Evolutionary conservation across 2,113 vertebrate genomes (phyloP).

Genomic region (Eulemur rufifrons): DNA sequence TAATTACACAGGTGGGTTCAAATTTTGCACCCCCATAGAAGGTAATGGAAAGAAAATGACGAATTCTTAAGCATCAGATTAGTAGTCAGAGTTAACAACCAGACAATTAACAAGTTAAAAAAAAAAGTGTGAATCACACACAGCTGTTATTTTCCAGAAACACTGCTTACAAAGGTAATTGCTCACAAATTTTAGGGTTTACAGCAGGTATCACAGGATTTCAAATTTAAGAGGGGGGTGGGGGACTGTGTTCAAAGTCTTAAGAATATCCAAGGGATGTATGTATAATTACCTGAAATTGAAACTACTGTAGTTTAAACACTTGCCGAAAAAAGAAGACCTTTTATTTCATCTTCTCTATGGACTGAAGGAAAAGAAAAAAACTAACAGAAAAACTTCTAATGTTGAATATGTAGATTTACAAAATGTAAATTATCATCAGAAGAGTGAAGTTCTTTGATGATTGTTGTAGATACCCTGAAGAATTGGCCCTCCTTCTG

Average conservation of each 20-base stretch:
- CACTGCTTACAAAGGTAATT: slow-evolving; percentile 77
- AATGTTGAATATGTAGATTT: neutral
- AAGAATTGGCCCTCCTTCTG: neutral
- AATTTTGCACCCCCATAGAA: slow-evolving; percentile 35
- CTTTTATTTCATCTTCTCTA: slow-evolving; percentile 45
- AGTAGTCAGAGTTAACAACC: slow-evolving; percentile 72
- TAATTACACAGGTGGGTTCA: slow-evolving; percentile 45
- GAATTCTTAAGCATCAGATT: slow-evolving; percentile 38
- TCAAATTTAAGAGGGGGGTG: slow-evolving; percentile 55
- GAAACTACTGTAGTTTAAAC: slow-evolving; percentile 36
- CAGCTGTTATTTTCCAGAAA: slow-evolving; percentile 77
- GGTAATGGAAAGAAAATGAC: slow-evolving; percentile 14
- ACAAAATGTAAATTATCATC: neutral
- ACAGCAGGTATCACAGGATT: slow-evolving; percentile 72
- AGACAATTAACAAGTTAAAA: slow-evolving; percentile 77
- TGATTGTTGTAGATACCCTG: too few species aligned
- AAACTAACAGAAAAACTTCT: neutral
- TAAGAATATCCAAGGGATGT: slow-evolving; percentile 64
- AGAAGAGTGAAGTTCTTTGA: neutral
- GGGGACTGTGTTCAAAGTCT: slow-evolving; percentile 49
- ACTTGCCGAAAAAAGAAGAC: slow-evolving; percentile 1
- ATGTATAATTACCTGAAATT: slow-evolving; percentile 42
- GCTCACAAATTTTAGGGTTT: slow-evolving; percentile 75
- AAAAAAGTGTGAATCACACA: slow-evolving; percentile 66
- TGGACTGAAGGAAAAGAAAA: neutral